Conservation (phyloP, 2,113 vertebrate genomes). For the Pipra filicauda region DNA sequence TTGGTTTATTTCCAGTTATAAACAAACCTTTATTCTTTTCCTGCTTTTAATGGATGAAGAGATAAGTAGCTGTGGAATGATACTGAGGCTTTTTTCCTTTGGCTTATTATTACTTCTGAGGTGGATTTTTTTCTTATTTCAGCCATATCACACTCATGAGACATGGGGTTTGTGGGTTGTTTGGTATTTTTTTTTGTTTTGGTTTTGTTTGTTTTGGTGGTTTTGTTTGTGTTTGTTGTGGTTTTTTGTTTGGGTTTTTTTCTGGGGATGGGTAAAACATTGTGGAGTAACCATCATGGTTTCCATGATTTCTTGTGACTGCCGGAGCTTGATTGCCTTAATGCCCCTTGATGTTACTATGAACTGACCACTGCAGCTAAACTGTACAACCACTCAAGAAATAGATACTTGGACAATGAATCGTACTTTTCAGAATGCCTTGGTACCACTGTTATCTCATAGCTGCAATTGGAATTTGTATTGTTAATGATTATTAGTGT, state of each 20-base stretch:
- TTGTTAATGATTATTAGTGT: not conserved
- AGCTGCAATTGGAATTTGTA: not conserved
- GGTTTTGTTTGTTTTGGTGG: not conserved
- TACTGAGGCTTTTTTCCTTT: not conserved
- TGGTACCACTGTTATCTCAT: not conserved
- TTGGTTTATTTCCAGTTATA: not conserved
- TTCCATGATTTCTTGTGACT: not conserved
- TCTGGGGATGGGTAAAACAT: not conserved
- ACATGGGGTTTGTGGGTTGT: fast-evolving
- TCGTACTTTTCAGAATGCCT: not conserved
- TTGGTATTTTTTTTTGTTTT: not conserved
- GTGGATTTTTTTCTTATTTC: not conserved
- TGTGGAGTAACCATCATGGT: not conserved
- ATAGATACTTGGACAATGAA: not conserved
- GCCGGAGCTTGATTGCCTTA: not conserved
- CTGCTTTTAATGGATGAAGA: not conserved
- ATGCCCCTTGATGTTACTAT: not conserved
- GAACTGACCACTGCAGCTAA: not conserved
- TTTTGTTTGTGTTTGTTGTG: not conserved
- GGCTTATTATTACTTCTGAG: not conserved
- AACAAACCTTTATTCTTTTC: not conserved
- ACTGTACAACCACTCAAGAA: not conserved
- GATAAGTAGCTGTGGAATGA: not conserved
- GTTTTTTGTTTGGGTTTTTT: not conserved
- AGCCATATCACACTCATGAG: not conserved